Conservation (phyloP, 2,113 vertebrate genomes). For the Petroica traversi region DNA sequence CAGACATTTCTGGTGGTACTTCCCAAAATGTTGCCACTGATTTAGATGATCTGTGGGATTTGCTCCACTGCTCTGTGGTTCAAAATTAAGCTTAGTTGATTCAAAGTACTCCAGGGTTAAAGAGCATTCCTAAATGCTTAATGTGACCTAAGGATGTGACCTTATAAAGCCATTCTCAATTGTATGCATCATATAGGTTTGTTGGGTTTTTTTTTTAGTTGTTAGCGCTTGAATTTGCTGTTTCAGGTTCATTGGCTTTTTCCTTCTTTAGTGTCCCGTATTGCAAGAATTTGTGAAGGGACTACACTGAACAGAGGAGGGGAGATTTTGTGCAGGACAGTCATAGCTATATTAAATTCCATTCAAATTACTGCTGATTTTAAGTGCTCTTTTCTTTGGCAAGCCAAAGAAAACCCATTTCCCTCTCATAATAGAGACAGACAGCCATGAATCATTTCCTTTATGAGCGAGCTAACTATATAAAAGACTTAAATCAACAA, state of each 20-base stretch:
- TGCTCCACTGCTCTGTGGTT: not conserved
- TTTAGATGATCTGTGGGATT: not conserved
- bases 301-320: not conserved
- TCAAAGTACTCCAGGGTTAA: not conserved
- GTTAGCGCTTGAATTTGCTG: not conserved
- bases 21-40: not conserved
- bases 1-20: not conserved
- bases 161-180: not conserved
- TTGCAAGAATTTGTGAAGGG: not conserved
- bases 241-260: not conserved
- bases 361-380: slow-evolving; percentile 20
- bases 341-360: not conserved
- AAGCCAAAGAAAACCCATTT: slow-evolving; percentile 28
- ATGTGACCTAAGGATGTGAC: not conserved
- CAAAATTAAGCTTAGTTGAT: not conserved
- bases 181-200: not conserved
- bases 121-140: not conserved
- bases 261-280: not conserved
- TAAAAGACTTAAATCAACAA: slow-evolving; percentile 5
- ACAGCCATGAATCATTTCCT: slow-evolving; percentile 15
- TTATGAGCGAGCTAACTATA: slow-evolving; percentile 1
- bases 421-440: not conserved
- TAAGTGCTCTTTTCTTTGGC: not conserved
- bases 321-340: not conserved
- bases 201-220: not conserved